Evolutionary conservation across 2,888 invertebrate genomes (phyloP).

Genomic region (Acronicta alni): DNA sequence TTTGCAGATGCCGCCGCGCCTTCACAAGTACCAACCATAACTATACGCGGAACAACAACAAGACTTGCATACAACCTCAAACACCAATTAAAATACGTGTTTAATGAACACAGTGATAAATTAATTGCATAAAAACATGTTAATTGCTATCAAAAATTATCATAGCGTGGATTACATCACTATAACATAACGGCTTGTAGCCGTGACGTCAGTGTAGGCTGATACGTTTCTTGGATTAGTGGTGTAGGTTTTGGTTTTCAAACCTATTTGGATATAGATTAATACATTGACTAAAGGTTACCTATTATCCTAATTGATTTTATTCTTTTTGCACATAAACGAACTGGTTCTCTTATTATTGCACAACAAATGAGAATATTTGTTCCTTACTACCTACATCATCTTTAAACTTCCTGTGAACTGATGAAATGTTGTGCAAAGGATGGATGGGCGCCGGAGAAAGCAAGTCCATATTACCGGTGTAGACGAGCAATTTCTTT

Average conservation of each 20-base stretch:
- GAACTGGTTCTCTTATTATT: neutral
- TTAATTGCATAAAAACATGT: slow-evolving; percentile 43
- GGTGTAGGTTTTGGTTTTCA: slow-evolving; percentile 15
- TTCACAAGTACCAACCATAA: slow-evolving; percentile 6
- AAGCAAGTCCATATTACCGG: slow-evolving; percentile 10
- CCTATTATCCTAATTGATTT: neutral
- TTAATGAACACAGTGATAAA: slow-evolving; percentile 42
- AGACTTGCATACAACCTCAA: slow-evolving; percentile 36
- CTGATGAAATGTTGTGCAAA: slow-evolving; percentile 40
- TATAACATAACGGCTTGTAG: slow-evolving; percentile 5
- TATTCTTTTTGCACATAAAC: neutral
- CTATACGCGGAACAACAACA: slow-evolving; percentile 25
- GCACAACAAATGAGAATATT: slow-evolving; percentile 20
- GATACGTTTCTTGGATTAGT: slow-evolving; percentile 21
- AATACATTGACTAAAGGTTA: neutral
- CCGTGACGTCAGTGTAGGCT: slow-evolving; percentile 36
- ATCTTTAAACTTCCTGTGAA: slow-evolving; percentile 5
- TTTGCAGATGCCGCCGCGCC: slow-evolving; percentile 11
- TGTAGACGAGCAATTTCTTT: slow-evolving; percentile 22
- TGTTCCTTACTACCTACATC: slow-evolving; percentile 5
- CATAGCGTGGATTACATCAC: slow-evolving; percentile 40
- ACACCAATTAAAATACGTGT: slow-evolving; percentile 38
- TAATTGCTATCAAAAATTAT: slow-evolving; percentile 42
- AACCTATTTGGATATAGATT: neutral
- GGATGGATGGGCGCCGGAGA: slow-evolving; percentile 11